These are phyloP conservation scores for Scaptomyza reducta DNA, from an alignment of 2,888 invertebrate genomes.

Conservation along the genomic window DNA sequence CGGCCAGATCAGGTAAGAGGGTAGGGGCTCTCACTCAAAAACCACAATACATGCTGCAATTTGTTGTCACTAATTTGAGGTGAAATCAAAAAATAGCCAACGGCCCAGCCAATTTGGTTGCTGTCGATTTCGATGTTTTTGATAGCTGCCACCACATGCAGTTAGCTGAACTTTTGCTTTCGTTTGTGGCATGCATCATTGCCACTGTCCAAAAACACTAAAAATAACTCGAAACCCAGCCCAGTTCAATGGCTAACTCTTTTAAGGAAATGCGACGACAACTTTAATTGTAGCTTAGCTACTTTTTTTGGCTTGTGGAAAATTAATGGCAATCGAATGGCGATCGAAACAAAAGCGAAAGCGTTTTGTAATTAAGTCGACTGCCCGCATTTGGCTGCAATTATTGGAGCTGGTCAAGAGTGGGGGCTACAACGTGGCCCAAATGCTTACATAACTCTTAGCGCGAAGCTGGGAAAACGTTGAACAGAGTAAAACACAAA, in stretches of 20 bases:
- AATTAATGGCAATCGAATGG: slow-evolving; percentile 50
- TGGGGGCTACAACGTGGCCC: slow-evolving; percentile 15
- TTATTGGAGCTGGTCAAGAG: slow-evolving; percentile 55
- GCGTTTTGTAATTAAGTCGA: slow-evolving; percentile 60
- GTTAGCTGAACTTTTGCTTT: slow-evolving; percentile 38
- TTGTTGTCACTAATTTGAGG: slow-evolving; percentile 68
- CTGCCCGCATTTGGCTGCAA: slow-evolving; percentile 63
- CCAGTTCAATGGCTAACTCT: slow-evolving; percentile 64
- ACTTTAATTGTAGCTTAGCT: slow-evolving; percentile 47
- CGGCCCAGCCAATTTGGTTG: slow-evolving; percentile 30
- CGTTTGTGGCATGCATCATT: slow-evolving; percentile 15
- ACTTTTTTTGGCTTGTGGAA: slow-evolving; percentile 36
- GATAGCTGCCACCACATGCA: slow-evolving; percentile 50
- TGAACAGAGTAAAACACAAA: slow-evolving; percentile 20
- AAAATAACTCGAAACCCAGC: slow-evolving; percentile 17
- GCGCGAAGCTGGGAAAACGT: slow-evolving; percentile 18
- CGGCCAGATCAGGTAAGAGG: slow-evolving; percentile 96
- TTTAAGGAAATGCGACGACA: slow-evolving; percentile 64
- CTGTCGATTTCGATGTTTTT: slow-evolving; percentile 22
- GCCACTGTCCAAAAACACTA: slow-evolving; percentile 27
- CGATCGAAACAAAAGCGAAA: slow-evolving; percentile 57
- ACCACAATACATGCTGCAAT: slow-evolving; percentile 51
- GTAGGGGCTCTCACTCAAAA: slow-evolving; percentile 2
- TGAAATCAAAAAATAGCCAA: slow-evolving; percentile 56
- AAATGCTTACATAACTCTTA: slow-evolving; percentile 48